These are phyloP conservation scores for Paralichthys olivaceus DNA, from an alignment of 2,113 vertebrate genomes.

Conservation along the genomic window DNA sequence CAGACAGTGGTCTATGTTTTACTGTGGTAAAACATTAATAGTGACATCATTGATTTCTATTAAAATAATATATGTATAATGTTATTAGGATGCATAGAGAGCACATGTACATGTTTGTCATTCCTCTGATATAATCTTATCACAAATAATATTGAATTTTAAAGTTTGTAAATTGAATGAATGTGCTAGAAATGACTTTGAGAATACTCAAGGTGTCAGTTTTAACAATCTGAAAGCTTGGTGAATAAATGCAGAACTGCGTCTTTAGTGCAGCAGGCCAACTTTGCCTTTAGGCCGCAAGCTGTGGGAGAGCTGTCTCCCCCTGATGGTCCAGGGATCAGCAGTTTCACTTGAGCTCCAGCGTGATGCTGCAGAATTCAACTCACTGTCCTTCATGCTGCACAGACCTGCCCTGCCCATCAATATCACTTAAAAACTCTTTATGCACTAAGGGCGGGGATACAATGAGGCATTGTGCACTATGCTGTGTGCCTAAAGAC, in stretches of 20 bases:
- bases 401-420: background rate
- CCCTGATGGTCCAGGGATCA: constrained; percentile 36
- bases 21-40: too few species aligned
- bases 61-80: background rate
- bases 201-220: background rate
- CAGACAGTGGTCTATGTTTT: background rate
- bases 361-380: constrained; percentile 26
- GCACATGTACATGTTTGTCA: background rate
- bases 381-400: background rate
- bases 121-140: background rate
- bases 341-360: constrained; percentile 16
- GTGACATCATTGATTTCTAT: background rate
- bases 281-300: constrained; percentile 11
- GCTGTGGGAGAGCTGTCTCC: background rate
- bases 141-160: background rate
- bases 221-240: background rate
- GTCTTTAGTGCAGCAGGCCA: constrained; percentile 18
- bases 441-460: background rate
- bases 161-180: background rate
- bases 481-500: background rate
- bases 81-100: background rate
- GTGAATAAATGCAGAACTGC: constrained; percentile 1
- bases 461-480: too few species aligned
- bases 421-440: background rate
- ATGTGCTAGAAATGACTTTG: background rate